A percentile compares a stretch with the other conserved stretches of the same genome.
Conservation (phyloP, 2,113 vertebrate species). For the Dipodomys stephensi region DNA sequence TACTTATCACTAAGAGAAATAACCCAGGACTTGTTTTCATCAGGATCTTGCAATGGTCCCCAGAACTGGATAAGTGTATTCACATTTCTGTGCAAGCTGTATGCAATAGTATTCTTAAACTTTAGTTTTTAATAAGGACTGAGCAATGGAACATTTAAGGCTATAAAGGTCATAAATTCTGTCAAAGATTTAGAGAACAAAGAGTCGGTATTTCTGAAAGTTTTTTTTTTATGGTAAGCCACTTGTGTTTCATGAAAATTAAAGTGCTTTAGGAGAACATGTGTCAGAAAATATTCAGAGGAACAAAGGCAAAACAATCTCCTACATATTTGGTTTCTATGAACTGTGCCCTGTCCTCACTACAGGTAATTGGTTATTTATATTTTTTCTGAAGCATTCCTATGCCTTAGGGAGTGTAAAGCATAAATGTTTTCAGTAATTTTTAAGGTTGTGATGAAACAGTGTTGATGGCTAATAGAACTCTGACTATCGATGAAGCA, state of each 20-base stretch:
- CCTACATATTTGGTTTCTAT: background rate
- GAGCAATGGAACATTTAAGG: background rate
- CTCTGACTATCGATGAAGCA: background rate
- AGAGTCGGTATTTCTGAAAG: background rate
- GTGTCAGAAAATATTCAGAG: background rate
- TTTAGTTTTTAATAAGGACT: background rate
- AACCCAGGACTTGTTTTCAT: background rate
- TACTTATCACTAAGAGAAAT: background rate
- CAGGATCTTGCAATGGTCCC: background rate
- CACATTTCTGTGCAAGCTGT: background rate
- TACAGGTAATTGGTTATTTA: background rate
- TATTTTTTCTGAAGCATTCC: background rate
- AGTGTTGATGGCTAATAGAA: background rate
- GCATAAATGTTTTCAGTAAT: background rate
- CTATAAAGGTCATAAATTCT: background rate
- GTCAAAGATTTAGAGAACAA: background rate
- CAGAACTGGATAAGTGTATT: background rate
- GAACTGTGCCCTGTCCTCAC: background rate
- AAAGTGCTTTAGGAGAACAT: background rate
- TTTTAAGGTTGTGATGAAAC: background rate
- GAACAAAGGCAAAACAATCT: constrained; percentile 14
- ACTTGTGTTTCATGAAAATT: background rate
- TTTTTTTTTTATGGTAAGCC: background rate
- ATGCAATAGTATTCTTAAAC: constrained; percentile 8
- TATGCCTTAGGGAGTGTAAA: background rate